Conservation (phyloP, 2,113 vertebrate genomes). For the Cyanocitta stelleri region DNA sequence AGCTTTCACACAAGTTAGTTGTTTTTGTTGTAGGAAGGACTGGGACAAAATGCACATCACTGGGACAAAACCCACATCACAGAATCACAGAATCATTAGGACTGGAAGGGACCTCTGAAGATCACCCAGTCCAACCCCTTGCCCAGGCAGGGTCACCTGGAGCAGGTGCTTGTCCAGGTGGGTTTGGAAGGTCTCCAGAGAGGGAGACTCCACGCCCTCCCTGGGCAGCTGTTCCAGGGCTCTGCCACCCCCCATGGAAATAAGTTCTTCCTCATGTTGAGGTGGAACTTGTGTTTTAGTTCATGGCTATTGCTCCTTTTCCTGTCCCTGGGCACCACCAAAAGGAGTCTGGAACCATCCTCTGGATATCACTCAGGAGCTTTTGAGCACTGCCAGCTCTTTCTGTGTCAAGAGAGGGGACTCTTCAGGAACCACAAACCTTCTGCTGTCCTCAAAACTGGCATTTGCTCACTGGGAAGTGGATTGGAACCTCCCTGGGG, state of each 20-base stretch:
- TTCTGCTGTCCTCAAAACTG: background rate
- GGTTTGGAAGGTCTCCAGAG: background rate
- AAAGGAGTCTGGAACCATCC: background rate
- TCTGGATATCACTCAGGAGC: background rate
- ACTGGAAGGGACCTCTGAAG: background rate
- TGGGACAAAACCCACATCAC: background rate
- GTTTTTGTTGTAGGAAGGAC: background rate
- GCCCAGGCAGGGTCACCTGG: background rate
- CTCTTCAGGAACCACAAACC: background rate
- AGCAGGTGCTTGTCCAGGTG: background rate
- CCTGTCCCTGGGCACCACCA: background rate
- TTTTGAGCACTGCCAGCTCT: background rate
- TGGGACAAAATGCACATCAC: background rate
- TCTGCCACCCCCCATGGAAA: background rate
- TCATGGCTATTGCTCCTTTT: background rate
- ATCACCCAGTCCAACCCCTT: background rate
- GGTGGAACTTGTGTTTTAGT: background rate
- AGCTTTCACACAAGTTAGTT: background rate
- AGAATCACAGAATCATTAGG: background rate
- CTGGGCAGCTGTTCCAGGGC: background rate
- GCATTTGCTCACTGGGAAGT: background rate
- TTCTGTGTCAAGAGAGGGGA: background rate
- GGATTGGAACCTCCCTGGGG: background rate
- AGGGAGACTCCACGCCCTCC: rapidly evolving
- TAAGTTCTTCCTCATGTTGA: background rate